Evolutionary conservation across 2,113 vertebrate genomes (phyloP).

Genomic region (Notiomystis cincta): DNA sequence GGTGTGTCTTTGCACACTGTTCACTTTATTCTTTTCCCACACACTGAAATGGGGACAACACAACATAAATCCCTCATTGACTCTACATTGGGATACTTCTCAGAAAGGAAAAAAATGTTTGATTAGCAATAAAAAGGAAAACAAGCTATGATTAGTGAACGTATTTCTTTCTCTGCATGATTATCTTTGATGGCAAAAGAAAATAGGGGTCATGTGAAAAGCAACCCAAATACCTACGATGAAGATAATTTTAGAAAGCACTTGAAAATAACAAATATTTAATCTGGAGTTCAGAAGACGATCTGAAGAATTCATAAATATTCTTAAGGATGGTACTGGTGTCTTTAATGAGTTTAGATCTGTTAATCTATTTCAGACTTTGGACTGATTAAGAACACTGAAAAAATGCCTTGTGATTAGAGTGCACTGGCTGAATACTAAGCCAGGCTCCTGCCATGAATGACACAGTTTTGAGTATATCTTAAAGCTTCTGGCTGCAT

Average conservation of each 20-base stretch:
- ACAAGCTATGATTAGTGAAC: background rate
- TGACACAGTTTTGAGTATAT: background rate
- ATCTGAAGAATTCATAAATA: background rate
- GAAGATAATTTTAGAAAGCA: background rate
- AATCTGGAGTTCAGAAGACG: background rate
- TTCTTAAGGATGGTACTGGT: background rate
- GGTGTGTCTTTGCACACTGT: background rate
- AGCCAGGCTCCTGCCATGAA: background rate
- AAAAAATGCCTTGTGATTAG: background rate
- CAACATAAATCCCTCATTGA: background rate
- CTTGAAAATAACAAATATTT: slow-evolving; percentile 8
- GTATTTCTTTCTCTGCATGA: background rate
- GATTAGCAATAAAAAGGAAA: background rate
- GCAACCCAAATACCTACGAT: background rate
- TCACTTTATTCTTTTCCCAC: background rate
- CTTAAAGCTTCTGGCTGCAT: background rate
- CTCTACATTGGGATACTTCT: background rate
- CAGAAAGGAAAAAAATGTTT: background rate
- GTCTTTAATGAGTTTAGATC: background rate
- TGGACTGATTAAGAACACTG: background rate
- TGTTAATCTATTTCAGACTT: slow-evolving; percentile 12
- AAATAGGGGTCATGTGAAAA: background rate
- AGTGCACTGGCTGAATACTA: background rate
- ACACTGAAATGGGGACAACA: background rate
- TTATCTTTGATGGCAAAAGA: background rate